Conservation (phyloP, 2,797 vertebrate species). For the Alcedo atthis region DNA sequence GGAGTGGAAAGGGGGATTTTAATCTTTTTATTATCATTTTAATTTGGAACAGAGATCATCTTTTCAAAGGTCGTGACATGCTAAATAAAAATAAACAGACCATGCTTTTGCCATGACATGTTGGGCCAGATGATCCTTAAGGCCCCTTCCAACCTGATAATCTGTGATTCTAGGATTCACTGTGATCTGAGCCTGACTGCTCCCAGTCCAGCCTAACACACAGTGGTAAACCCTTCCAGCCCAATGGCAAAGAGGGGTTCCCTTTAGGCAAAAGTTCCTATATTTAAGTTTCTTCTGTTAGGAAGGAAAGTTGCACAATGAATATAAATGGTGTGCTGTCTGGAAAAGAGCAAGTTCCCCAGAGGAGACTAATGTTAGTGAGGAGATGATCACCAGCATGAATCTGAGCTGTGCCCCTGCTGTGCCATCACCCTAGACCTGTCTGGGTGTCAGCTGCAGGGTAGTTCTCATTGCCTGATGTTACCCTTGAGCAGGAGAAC, state of each 20-base stretch:
- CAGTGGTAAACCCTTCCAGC: neutral
- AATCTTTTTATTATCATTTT: too few species aligned
- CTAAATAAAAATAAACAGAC: neutral
- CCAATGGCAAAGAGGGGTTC: neutral
- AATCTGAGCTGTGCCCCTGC: neutral
- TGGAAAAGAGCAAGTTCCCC: neutral
- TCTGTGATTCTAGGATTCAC: neutral
- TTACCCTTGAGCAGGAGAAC: neutral
- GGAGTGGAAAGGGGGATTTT: neutral
- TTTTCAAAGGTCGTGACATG: neutral
- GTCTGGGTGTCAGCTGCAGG: neutral
- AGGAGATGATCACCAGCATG: accelerated
- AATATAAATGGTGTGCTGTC: neutral
- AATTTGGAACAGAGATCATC: neutral
- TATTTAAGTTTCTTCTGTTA: neutral
- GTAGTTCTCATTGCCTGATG: accelerated
- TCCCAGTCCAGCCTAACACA: neutral
- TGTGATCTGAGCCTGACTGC: neutral
- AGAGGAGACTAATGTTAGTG: neutral
- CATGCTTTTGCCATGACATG: neutral
- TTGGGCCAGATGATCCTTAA: neutral
- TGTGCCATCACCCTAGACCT: neutral
- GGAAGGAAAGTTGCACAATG: accelerated
- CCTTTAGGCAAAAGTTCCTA: neutral
- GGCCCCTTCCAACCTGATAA: neutral